Conservation (phyloP, 2,797 vertebrate genomes). For the Toxotes lorentzi region DNA sequence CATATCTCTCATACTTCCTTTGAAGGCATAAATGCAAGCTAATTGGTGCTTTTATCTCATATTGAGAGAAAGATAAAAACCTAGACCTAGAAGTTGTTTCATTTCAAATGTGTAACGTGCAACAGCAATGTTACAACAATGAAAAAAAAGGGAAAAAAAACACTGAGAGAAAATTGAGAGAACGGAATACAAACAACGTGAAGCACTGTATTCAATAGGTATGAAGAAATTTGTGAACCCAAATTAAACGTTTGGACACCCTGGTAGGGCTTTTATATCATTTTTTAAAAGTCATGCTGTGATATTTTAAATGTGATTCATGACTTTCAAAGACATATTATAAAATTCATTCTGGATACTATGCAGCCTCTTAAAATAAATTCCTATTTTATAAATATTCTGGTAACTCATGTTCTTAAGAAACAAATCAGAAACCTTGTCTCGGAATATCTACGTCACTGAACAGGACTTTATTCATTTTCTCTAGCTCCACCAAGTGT, state of each 20-base stretch:
- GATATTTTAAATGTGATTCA: neutral
- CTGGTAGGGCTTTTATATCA: neutral
- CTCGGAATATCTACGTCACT: neutral
- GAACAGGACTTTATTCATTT: neutral
- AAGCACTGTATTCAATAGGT: too few species aligned
- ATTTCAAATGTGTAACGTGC: neutral
- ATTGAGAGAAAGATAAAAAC: conserved; percentile 13
- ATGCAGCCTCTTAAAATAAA: neutral
- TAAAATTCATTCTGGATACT: neutral
- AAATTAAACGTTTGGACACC: neutral
- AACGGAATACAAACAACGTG: neutral
- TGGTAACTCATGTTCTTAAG: neutral
- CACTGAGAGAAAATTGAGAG: neutral
- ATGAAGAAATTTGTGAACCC: neutral
- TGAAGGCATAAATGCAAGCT: neutral
- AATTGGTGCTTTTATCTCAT: neutral
- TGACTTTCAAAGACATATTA: too few species aligned
- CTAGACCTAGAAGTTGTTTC: too few species aligned
- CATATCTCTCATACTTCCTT: neutral
- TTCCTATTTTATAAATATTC: neutral
- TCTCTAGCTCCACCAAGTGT: conserved; percentile 40
- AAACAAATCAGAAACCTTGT: neutral
- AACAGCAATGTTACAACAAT: neutral
- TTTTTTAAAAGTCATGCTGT: neutral
- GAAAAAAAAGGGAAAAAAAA: neutral